Evolutionary conservation across 2,113 vertebrate species (phyloP), one percentile per base, ranked within the genome.

Genomic region (Narcine bancroftii): DNA sequence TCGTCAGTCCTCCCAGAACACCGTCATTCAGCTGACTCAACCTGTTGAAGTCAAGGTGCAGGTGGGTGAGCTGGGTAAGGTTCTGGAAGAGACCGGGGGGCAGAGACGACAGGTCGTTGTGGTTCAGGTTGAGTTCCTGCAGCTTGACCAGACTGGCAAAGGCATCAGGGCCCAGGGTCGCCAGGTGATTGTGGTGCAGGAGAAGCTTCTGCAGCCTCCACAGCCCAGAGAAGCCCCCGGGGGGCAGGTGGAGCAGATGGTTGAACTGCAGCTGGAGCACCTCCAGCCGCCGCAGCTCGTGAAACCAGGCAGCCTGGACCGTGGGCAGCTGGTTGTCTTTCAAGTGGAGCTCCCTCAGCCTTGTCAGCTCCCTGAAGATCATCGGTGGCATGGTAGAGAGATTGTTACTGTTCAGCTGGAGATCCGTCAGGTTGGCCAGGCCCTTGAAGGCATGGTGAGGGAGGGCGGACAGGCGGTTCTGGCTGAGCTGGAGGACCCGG

Each of bases 231-330:
- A 96, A 95, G 92, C 87, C 56, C 11, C 53, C 56, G 0, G 76
- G 29, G 1, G 93, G 93, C 66, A 96, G 89, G 50, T 24, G 53
- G 26, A 66, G 13, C 24, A 96, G 93, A 6, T 92, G 47, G 92
- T 96, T 96, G 42, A 85, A 94, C 6, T 96, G 95, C 60, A 96
- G 33, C 77, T 95, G 92, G 13, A 96, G 94, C 1, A 95, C 93
- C n/a, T 79, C 93, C 19, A 96, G 93, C 3, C 92, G 92, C 0
- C 19, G 42, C 39, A 95, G 92, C 17, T 21, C 42, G 1, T 56
- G 77, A 69, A 95, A 95, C 76, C 95, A 76, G 65, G n/a, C 85
- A 5, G 87, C 26, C 10, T 93, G 83, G 33, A 96, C 39, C 24
- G 60, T 47, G 0, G 1, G 45, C 69, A 96, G 87, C 47, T 60